Evolutionary conservation across 2,888 invertebrate genomes (phyloP).

Genomic region (Agrotis exclamationis): DNA sequence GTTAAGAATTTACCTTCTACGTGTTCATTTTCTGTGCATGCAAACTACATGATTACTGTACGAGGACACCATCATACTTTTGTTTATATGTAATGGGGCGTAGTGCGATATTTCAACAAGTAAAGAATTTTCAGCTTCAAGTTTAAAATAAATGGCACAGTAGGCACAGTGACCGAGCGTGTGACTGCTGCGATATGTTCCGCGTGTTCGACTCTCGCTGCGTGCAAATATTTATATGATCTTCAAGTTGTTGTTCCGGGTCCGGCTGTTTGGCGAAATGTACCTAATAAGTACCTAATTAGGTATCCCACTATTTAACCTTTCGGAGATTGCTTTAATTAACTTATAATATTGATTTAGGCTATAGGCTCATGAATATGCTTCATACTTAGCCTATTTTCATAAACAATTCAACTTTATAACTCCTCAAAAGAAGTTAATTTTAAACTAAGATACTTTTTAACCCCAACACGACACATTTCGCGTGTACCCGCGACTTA

Average conservation of each 20-base stretch:
- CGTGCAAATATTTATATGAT: no score
- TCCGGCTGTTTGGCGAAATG: no score
- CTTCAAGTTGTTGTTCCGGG: no score
- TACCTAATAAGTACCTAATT: no score
- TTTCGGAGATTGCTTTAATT: no score
- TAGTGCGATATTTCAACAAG: slow-evolving; percentile 14
- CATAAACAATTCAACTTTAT: slow-evolving; percentile 11
- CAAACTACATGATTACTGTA: slow-evolving; percentile 26
- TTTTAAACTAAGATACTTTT: slow-evolving; percentile 29
- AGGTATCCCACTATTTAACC: no score
- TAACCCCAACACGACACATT: slow-evolving; percentile 28
- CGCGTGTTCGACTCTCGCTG: no score
- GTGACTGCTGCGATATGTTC: no score
- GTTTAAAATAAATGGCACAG: neutral
- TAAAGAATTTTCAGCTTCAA: neutral
- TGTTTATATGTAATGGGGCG: slow-evolving; percentile 41
- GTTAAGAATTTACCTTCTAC: slow-evolving; percentile 3
- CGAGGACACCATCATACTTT: slow-evolving; percentile 26
- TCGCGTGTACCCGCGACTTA: slow-evolving; percentile 55
- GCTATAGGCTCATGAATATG: no score
- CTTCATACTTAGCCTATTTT: no score
- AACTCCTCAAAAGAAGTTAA: slow-evolving; percentile 3
- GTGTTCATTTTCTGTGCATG: neutral
- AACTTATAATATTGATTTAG: no score
- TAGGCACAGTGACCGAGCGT: no score